Percentiles rank a stretch among this genome's conserved stretches.
phyloP scores from a whole-genome alignment of 1,140 invertebrate species.

The Pissodes strobi region DNA sequence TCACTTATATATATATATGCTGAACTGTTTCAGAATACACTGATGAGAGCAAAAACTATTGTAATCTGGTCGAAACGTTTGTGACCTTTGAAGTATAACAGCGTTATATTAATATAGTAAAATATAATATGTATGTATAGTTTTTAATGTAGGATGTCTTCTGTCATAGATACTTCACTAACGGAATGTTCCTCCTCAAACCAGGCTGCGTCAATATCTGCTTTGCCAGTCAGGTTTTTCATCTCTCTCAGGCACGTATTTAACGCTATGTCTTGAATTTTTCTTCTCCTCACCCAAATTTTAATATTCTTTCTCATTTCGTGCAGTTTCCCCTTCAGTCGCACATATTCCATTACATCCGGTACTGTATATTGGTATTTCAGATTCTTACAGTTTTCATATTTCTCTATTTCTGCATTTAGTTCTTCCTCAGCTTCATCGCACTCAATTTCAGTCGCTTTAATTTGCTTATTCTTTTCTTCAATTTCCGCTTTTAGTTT shows the following conservation, averaged over 20 bases:
- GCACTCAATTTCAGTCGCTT: constrained; percentile 36
- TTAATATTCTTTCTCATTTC: constrained; percentile 59
- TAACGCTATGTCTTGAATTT: constrained; percentile 53
- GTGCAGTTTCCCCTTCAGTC: constrained; percentile 57
- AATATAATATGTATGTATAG: no score
- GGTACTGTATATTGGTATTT: constrained; percentile 54
- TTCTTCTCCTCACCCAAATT: constrained; percentile 56
- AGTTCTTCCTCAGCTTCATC: constrained; percentile 37
- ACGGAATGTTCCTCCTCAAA: constrained; percentile 37
- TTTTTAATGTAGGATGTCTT: no score
- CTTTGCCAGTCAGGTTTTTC: constrained; percentile 44
- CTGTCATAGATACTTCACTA: no score
- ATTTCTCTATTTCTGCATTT: constrained; percentile 36
- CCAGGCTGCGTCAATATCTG: constrained; percentile 36
- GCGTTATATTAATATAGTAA: no score
- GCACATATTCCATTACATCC: constrained; percentile 61
- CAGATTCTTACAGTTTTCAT: constrained; percentile 37
- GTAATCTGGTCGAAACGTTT: no score
- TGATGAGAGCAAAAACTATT: no score
- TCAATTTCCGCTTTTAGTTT: constrained; percentile 34
- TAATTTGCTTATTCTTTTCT: constrained; percentile 36
- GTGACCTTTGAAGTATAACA: no score
- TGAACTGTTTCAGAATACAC: no score
- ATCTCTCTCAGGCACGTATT: constrained; percentile 42
- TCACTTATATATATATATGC: no score